Conservation (phyloP, 2,797 vertebrate genomes). For the Sebastes matsubarae region DNA sequence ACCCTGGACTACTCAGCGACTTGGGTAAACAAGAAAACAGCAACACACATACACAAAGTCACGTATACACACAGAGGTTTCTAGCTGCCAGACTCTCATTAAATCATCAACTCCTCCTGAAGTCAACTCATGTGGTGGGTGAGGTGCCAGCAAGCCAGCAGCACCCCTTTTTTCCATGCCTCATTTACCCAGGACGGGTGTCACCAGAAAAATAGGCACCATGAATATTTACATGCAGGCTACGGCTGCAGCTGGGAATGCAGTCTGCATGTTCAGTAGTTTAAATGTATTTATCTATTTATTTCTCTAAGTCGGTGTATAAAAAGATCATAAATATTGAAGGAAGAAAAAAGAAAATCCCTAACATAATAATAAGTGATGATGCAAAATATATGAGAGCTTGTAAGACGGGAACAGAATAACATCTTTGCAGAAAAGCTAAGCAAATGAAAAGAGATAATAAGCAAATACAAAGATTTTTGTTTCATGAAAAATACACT, state of each 20-base stretch:
- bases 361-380: background rate
- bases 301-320: background rate
- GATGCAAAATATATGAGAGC: background rate
- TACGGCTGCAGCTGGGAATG: background rate
- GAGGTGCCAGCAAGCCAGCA: slow-evolving; percentile 34
- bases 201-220: slow-evolving; percentile 20
- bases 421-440: background rate
- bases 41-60: background rate
- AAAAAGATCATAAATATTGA: background rate
- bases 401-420: background rate
- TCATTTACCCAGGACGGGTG: slow-evolving; percentile 61
- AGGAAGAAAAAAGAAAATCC: background rate
- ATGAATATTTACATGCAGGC: slow-evolving; percentile 52
- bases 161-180: slow-evolving; percentile 32
- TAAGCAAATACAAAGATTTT: background rate
- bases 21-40: slow-evolving; percentile 40
- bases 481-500: slow-evolving; percentile 6
- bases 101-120: slow-evolving; percentile 53
- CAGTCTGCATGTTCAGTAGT: slow-evolving; percentile 5
- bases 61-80: slow-evolving; percentile 3
- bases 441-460: background rate
- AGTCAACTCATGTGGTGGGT: slow-evolving; percentile 32
- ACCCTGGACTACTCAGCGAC: slow-evolving; percentile 5
- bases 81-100: slow-evolving; percentile 55
- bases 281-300: background rate